Percentiles rank a stretch among this genome's conserved stretches.
These are phyloP conservation scores for Hyperopisus bebe DNA, from an alignment of 2,113 vertebrate genomes.

Conservation along the genomic window DNA sequence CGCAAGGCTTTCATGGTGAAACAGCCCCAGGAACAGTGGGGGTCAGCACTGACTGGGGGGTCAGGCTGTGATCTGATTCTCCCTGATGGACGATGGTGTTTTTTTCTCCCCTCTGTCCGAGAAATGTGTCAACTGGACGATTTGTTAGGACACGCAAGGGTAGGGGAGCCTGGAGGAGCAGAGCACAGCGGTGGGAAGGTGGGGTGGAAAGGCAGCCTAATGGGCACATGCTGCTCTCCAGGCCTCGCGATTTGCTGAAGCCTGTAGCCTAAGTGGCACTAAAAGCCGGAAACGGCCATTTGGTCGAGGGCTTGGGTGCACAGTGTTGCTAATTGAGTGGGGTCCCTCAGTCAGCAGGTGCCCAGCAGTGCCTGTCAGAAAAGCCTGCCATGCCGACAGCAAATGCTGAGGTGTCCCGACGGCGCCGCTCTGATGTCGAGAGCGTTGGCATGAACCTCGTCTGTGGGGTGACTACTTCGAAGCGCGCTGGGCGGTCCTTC, in stretches of 20 bases:
- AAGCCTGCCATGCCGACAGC: background rate
- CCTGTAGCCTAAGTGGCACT: background rate
- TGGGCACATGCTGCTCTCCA: background rate
- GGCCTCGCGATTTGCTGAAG: background rate
- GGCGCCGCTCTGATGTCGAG: background rate
- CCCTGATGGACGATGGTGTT: background rate
- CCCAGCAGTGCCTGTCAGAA: background rate
- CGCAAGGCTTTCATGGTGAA: background rate
- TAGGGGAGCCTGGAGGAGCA: background rate
- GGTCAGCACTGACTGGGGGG: background rate
- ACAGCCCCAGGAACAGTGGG: background rate
- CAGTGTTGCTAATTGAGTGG: background rate
- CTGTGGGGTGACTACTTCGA: background rate
- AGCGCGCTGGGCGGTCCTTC: background rate
- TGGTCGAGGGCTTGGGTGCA: background rate
- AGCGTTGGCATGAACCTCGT: background rate
- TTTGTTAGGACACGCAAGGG: background rate
- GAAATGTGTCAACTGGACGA: background rate
- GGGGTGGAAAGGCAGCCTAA: background rate
- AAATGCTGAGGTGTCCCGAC: background rate
- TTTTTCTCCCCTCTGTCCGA: background rate
- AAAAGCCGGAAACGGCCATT: constrained; percentile 3
- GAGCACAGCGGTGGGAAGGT: background rate
- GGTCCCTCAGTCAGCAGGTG: background rate
- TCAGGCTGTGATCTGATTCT: background rate